Conservation (phyloP, 64 coral and sea anemone genomes). For the Montipora efflorescens region DNA sequence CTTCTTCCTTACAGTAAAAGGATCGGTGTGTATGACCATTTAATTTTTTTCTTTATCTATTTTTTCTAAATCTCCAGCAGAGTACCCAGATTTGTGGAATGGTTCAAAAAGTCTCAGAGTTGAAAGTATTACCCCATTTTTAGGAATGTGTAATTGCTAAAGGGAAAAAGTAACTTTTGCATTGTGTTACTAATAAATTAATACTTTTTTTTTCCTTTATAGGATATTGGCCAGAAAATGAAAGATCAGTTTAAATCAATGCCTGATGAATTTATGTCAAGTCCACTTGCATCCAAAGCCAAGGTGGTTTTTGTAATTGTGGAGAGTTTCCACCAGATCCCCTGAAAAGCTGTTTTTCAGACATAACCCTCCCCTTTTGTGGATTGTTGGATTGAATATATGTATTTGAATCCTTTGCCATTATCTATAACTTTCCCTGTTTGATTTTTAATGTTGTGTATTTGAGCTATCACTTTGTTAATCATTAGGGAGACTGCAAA, state of each 20-base stretch:
- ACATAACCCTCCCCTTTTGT: neutral
- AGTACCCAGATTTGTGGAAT: too few species aligned
- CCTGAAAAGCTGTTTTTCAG: neutral
- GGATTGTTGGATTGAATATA: too few species aligned
- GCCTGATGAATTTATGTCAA: slow-evolving; percentile 99
- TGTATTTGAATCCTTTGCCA: too few species aligned
- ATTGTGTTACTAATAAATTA: too few species aligned
- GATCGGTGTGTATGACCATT: slow-evolving; percentile 74
- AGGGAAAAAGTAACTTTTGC: too few species aligned
- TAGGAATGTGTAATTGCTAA: too few species aligned
- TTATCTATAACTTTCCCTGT: too few species aligned
- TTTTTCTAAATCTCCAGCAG: neutral
- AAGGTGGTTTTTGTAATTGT: slow-evolving; percentile 50
- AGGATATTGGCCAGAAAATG: slow-evolving; percentile 98
- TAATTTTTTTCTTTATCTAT: neutral
- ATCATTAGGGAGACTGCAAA: too few species aligned
- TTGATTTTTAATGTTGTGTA: too few species aligned
- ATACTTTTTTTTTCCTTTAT: neutral
- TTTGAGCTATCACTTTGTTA: too few species aligned
- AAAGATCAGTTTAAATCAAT: slow-evolving; percentile 95
- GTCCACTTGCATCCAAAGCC: slow-evolving; percentile 81
- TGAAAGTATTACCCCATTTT: too few species aligned
- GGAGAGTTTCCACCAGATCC: neutral
- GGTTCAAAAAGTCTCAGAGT: too few species aligned
- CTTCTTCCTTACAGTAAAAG: slow-evolving; percentile 95